phyloP scores from a whole-genome alignment of 2,113 vertebrate species.

The Austrofundulus limnaeus region DNA sequence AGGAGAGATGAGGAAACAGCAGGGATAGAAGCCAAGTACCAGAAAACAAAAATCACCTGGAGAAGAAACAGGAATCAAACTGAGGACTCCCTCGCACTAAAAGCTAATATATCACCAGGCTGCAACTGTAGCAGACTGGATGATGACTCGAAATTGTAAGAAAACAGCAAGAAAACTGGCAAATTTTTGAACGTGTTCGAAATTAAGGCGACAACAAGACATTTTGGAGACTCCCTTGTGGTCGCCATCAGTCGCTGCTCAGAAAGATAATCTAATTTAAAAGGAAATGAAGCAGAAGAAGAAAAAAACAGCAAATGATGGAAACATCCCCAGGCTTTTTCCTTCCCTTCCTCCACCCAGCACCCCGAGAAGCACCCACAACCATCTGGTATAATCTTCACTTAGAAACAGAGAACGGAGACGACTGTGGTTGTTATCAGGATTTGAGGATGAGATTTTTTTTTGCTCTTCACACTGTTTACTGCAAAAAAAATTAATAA shows the following conservation, averaged over 20 bases:
- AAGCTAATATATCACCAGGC: too few relatives aligned
- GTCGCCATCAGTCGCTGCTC: too few relatives aligned
- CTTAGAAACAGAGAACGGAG: conserved; percentile 6
- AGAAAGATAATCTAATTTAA: neutral
- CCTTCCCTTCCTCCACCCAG: conserved; percentile 26
- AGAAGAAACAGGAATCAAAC: conserved; percentile 36
- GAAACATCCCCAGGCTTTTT: conserved; percentile 30
- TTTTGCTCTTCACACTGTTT: too few relatives aligned
- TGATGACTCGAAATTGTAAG: too few relatives aligned
- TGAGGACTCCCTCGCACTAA: conserved; percentile 24
- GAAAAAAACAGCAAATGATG: conserved; percentile 27
- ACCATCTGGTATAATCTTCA: conserved; percentile 58
- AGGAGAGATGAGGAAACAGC: neutral
- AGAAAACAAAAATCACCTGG: conserved; percentile 43
- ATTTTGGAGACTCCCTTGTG: too few relatives aligned
- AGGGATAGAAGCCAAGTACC: conserved; percentile 20
- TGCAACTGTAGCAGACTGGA: too few relatives aligned
- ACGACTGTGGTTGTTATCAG: neutral
- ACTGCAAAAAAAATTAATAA: too few relatives aligned
- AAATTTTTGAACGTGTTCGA: too few relatives aligned
- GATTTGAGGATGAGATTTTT: neutral
- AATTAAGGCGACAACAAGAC: too few relatives aligned
- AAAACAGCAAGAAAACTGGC: too few relatives aligned
- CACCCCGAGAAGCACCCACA: conserved; percentile 50
- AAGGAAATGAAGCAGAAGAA: conserved; percentile 15